These are phyloP conservation scores for Sciurus niger DNA, from an alignment of 2,113 vertebrate genomes.

Conservation along the genomic window DNA sequence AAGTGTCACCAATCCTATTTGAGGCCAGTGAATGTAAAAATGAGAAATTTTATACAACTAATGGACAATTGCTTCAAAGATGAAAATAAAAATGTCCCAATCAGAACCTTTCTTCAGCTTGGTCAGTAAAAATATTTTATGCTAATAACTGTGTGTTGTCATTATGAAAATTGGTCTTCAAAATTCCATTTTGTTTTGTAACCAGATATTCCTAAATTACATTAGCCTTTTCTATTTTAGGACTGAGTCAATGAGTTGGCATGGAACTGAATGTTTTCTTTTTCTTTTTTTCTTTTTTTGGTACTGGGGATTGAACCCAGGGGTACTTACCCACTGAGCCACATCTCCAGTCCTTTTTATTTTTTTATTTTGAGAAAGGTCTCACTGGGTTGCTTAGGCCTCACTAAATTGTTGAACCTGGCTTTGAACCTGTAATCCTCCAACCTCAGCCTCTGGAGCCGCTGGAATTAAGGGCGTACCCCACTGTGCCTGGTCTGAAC, in stretches of 20 bases:
- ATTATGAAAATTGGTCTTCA: conserved; percentile 22
- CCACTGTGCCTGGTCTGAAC: background rate
- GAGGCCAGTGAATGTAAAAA: conserved; percentile 59
- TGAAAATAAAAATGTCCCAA: conserved; percentile 35
- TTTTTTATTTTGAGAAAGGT: too few relatives aligned
- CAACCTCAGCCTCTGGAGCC: too few relatives aligned
- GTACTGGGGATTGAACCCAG: too few relatives aligned
- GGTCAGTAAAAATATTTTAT: conserved; percentile 20
- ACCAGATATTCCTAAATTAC: background rate
- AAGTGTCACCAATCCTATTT: conserved; percentile 42
- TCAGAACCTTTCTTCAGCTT: conserved; percentile 6
- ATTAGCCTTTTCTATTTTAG: conserved; percentile 37
- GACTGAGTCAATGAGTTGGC: background rate
- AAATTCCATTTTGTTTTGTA: background rate
- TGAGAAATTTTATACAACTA: conserved; percentile 28
- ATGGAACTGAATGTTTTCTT: background rate
- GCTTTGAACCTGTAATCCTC: too few relatives aligned
- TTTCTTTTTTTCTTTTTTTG: too few relatives aligned
- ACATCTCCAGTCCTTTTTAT: too few relatives aligned
- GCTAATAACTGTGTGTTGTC: background rate
- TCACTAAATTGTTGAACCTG: too few relatives aligned
- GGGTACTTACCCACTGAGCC: too few relatives aligned
- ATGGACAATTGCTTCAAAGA: background rate
- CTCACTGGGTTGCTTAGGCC: too few relatives aligned
- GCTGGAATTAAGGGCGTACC: too few relatives aligned